These are phyloP conservation scores for Hirtodrosophila duncani DNA, from an alignment of 2,888 invertebrate genomes.

Conservation along the genomic window DNA sequence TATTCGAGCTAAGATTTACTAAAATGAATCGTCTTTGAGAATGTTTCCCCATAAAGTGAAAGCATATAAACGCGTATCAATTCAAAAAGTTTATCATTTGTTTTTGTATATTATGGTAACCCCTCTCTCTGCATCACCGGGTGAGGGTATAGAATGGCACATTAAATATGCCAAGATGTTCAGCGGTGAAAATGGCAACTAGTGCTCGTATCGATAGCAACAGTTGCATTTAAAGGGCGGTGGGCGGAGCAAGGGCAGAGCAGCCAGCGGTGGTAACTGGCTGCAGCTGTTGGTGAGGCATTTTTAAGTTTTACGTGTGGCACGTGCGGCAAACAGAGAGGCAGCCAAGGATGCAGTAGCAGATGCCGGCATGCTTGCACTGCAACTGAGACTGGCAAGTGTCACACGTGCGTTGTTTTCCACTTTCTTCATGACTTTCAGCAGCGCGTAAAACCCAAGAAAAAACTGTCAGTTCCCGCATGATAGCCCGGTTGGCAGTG, in stretches of 20 bases:
- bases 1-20: no score
- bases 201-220: conserved; percentile 67
- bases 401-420: conserved; percentile 42
- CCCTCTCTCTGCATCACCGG: no score
- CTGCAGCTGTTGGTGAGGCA: conserved; percentile 59
- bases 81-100: no score
- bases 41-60: no score
- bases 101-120: no score
- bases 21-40: no score
- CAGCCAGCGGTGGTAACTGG: conserved; percentile 48
- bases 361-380: conserved; percentile 20
- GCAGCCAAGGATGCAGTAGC: conserved; percentile 40
- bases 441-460: conserved; percentile 51
- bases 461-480: conserved; percentile 59
- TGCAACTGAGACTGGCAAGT: conserved; percentile 10
- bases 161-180: conserved; percentile 43
- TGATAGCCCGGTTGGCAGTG: conserved; percentile 12
- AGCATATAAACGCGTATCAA: no score
- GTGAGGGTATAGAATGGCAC: conserved; percentile 31
- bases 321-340: conserved; percentile 61
- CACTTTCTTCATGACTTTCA: conserved; percentile 48
- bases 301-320: conserved; percentile 72
- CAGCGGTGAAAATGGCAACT: conserved; percentile 29
- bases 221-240: conserved; percentile 49
- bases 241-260: conserved; percentile 10